phyloP scores from a whole-genome alignment of 2,888 invertebrate genomes.

The Diplazon laetatorius region DNA sequence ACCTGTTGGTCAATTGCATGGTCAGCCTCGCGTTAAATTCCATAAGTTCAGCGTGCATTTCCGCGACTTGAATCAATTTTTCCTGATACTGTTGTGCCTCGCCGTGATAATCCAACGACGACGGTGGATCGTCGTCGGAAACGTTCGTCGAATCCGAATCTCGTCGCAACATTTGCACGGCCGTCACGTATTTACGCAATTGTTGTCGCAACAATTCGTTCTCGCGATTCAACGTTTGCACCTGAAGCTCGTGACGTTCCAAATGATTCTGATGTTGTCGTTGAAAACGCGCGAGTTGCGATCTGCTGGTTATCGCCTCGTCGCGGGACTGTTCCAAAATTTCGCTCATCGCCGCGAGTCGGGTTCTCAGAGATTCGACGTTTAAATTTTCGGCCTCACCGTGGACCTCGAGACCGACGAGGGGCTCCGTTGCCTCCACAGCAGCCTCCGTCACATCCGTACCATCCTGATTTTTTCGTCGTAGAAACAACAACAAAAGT shows the following conservation, averaged over 20 bases:
- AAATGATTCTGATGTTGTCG: constrained; percentile 80
- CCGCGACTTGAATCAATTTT: constrained; percentile 95
- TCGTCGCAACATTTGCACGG: constrained; percentile 91
- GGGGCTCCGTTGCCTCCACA: constrained; percentile 77
- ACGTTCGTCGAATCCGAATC: constrained; percentile 81
- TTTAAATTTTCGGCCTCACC: constrained; percentile 73
- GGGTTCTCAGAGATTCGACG: constrained; percentile 73
- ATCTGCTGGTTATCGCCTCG: constrained; percentile 77
- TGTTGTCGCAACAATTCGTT: constrained; percentile 93
- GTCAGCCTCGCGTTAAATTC: constrained; percentile 94
- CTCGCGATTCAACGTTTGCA: constrained; percentile 88
- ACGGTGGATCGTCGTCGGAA: constrained; percentile 76
- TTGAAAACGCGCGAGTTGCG: constrained; percentile 78
- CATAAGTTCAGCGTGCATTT: constrained; percentile 97
- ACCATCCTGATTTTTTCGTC: constrained; percentile 76
- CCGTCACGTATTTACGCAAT: constrained; percentile 92
- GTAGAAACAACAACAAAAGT: no score
- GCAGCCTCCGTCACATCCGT: constrained; percentile 77
- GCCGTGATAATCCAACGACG: constrained; percentile 84
- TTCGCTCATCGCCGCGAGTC: constrained; percentile 76
- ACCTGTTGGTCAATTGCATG: constrained; percentile 85
- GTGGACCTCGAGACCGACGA: constrained; percentile 71
- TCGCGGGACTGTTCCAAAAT: constrained; percentile 79
- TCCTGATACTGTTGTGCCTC: constrained; percentile 92
- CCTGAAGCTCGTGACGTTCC: constrained; percentile 82